Percentiles rank a stretch among this genome's conserved stretches.
Conservation (phyloP, 2,888 invertebrate species). For the Cenopis cana region DNA sequence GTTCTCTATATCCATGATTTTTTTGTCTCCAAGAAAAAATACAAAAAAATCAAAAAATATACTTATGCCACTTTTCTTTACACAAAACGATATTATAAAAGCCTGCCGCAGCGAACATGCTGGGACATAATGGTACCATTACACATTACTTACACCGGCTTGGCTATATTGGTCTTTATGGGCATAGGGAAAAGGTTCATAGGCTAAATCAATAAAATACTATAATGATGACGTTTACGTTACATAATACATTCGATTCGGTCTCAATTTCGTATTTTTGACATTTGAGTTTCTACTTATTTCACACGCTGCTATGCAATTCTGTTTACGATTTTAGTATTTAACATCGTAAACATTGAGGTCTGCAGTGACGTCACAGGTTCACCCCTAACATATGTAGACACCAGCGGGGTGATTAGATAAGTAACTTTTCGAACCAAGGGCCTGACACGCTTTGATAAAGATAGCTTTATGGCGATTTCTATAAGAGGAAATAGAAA, state of each 20-base stretch:
- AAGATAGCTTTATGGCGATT: no score
- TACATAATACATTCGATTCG: no score
- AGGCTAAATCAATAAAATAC: not conserved
- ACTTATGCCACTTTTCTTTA: conserved; percentile 4
- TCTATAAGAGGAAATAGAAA: no score
- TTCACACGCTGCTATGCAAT: no score
- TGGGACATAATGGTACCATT: conserved; percentile 39
- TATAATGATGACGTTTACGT: conserved; percentile 20
- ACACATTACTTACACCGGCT: conserved; percentile 23
- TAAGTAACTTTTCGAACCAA: no score
- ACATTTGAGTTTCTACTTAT: not conserved
- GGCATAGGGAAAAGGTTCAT: not conserved
- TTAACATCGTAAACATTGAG: no score
- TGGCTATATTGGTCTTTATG: conserved; percentile 7
- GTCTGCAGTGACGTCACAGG: no score
- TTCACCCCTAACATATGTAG: no score
- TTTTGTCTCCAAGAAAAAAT: not conserved
- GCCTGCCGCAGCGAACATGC: conserved; percentile 39
- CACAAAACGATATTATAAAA: conserved; percentile 36
- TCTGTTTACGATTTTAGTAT: no score
- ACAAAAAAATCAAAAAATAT: not conserved
- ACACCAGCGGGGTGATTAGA: no score
- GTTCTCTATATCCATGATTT: no score
- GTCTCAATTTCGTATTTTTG: conserved; percentile 6
- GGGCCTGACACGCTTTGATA: no score